Evolutionary conservation across 2,888 invertebrate species (phyloP).

Genomic region (Caenorhabditis sp.): DNA sequence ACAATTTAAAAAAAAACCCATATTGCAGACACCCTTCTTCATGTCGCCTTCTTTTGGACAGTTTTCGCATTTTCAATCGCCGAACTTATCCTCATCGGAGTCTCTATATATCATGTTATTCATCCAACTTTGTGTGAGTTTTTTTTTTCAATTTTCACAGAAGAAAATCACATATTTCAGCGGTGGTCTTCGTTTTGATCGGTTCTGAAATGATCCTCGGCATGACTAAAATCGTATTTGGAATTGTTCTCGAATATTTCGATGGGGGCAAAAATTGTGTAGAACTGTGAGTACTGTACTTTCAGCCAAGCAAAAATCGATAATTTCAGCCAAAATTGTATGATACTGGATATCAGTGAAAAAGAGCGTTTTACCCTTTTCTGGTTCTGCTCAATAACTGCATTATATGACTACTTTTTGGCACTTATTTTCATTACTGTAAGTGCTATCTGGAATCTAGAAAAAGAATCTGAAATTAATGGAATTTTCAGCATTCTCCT

Average conservation of each 20-base stretch:
- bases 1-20: no score
- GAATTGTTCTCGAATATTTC: constrained; percentile 17
- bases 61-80: constrained; percentile 24
- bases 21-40: constrained; percentile 2
- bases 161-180: no score
- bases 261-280: constrained; percentile 34
- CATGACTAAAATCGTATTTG: constrained; percentile 19
- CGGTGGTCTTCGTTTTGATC: constrained; percentile 27
- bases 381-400: not conserved
- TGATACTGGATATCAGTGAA: not conserved
- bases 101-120: constrained; percentile 26
- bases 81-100: constrained; percentile 14
- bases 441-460: not conserved
- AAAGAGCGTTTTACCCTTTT: not conserved
- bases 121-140: constrained; percentile 19
- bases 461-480: not conserved
- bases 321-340: not conserved
- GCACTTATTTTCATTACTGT: not conserved
- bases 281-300: not conserved
- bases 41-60: constrained; percentile 31
- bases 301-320: not conserved
- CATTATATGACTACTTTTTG: not conserved
- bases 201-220: constrained; percentile 20
- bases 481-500: constrained; percentile 33
- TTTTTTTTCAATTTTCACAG: not conserved